Evolutionary conservation across 2,113 vertebrate genomes (phyloP), one percentile per base, ranked within the genome.

Genomic region (Philantomba maxwellii): DNA sequence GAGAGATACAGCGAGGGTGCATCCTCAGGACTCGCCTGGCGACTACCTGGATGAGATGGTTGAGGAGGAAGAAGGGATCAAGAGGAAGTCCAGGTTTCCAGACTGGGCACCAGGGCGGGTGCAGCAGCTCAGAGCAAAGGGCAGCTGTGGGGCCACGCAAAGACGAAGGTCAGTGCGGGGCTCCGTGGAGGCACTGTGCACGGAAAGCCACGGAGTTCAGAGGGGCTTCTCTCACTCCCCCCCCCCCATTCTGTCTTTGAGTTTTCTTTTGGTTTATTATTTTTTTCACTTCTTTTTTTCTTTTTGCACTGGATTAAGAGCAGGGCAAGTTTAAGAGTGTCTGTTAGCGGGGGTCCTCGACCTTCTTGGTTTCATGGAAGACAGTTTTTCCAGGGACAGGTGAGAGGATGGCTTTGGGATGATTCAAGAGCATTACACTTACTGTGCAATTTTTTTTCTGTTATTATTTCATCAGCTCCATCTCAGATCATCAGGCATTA

Each of bases 171-270:
- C 70, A 23, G 13, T 6, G 21, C 6, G 14, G 36, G 26, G 15
- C 45, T 13, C 39, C 3, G 0, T 0, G 5, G 19, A 73, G 16
- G 16, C 6, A 0, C 43, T 28, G 11, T 4, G 11, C 10, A 15
- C 2, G n/a, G 11, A 7, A n/a, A n/a, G 21, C 4, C 70, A 75
- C 12, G 0, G 21, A 33, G 26, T 7, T 7, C 5, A 5, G 21
- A 17, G 36, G 60, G 89, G 33, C n/a, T 60, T 28, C 33, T 39
- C 4, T 4, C 39, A 3, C 39, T 4, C 39, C 39, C 33, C 4
- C 16, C 57, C 43, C 47, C 6, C 9, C 26, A 0, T 81, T 77
- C 15, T 47, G 28, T 39, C 43, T 60, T 25, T 15, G 23, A 64
- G 17, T 43, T 93, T 53, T 39, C 3, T n/a, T 86, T 62, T 26